A percentile compares a stretch with the other conserved stretches of the same genome.
phyloP scores from a whole-genome alignment of 2,888 invertebrate species.

The Hoplodrina blanda region DNA sequence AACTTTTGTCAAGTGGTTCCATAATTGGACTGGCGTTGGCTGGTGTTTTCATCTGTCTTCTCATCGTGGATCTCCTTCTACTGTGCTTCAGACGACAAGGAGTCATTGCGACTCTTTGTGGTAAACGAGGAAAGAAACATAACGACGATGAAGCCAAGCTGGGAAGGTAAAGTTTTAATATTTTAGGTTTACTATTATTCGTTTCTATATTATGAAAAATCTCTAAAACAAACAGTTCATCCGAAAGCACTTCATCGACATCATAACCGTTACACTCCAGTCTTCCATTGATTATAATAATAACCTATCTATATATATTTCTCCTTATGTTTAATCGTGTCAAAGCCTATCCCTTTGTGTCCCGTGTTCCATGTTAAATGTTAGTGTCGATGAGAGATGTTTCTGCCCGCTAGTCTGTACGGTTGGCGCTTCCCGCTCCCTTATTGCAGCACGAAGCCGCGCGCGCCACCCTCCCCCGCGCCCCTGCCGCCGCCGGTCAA shows the following conservation, averaged over 20 bases:
- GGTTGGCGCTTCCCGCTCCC: conserved; percentile 99
- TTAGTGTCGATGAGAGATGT: conserved; percentile 91
- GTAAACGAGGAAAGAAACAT: conserved; percentile 92
- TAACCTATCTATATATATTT: conserved; percentile 64
- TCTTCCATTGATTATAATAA: conserved; percentile 65
- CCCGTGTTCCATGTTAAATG: conserved; percentile 73
- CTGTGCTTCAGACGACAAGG: conserved; percentile 93
- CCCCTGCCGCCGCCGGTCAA: conserved; percentile 95
- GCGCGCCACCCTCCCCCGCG: conserved; percentile 94
- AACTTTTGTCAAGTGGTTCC: conserved; percentile 93
- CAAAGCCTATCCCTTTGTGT: conserved; percentile 63
- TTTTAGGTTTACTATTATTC: neutral
- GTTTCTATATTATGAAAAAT: conserved; percentile 38
- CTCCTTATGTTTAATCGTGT: conserved; percentile 65
- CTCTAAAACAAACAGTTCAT: conserved; percentile 60
- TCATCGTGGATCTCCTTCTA: conserved; percentile 96
- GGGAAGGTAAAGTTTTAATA: conserved; percentile 93
- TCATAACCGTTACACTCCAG: conserved; percentile 67
- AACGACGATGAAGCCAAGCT: conserved; percentile 96
- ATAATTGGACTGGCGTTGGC: conserved; percentile 96
- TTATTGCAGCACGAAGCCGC: conserved; percentile 98
- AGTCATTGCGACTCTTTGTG: conserved; percentile 93
- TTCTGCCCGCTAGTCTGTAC: conserved; percentile 95
- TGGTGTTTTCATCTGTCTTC: conserved; percentile 94
- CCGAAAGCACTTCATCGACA: conserved; percentile 80